Base-by-base conservation (phyloP, 2,797 vertebrate genomes). In the Oceanodroma leucorhoa region DNA sequence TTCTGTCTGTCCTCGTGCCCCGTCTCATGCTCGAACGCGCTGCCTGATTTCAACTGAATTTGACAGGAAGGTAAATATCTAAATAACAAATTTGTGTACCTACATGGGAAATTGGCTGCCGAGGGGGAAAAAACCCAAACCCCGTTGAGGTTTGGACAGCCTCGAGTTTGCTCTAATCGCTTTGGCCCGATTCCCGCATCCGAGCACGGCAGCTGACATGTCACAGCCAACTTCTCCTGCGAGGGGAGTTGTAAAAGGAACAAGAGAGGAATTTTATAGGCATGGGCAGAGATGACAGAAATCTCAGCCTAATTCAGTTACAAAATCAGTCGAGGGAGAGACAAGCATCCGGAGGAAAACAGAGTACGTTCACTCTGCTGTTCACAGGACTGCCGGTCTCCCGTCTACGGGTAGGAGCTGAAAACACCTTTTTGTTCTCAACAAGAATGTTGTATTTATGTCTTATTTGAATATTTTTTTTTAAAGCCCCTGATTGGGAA, bases 361-460 rank as follows among this genome's bases (percentile, higher is more conserved):
- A 78, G 43, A 48, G 6, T 10, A 10, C 0, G 0, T 43, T 54
- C 16, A 3, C 40, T 60, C 46, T 65, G 48, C 77, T 71, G 24
- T 17, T 62, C 62, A 26, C n/a, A 58, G 61, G 55, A 16, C 62
- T 60, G 51, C 67, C 0, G 2, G 9, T 45, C 65, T 87, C 34
- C 60, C 4, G 7, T 16, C 50, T 67, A 23, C 0, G 6, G 23
- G 34, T 29, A 34, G 60, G 32, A 73, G 41, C 34, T 64, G n/a
- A 60, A 71, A 80, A 40, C 57, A 58, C 36, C 61, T 77, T 90
- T 77, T 48, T 80, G 60, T 72, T 80, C 81, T 79, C 60, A 15
- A 6, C 14, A 43, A 64, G 43, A 82, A 66, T 1, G 6, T 22
- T 78, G 22, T 21, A 30, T 66, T 66, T 64, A 34, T 62, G 75